A percentile compares a stretch with the other conserved stretches of the same genome.
Evolutionary conservation across 1,140 invertebrate genomes (phyloP).

Genomic region (Spodoptera frugiperda): DNA sequence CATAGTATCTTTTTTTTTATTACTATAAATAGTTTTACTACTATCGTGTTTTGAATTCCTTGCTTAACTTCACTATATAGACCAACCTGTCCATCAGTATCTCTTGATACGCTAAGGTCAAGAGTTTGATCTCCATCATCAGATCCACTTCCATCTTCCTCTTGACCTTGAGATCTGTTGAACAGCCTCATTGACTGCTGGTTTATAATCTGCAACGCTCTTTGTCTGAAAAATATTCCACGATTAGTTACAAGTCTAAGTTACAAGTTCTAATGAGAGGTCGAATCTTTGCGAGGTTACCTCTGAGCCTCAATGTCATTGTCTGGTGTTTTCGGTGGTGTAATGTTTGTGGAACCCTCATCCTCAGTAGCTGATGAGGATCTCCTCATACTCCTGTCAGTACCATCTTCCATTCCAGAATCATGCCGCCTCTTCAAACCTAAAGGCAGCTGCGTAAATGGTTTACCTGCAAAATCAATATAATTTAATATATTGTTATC

Average conservation of each 20-base stretch:
- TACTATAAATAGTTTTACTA: too few relatives aligned
- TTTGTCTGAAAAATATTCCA: slow-evolving; percentile 68
- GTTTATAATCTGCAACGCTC: slow-evolving; percentile 80
- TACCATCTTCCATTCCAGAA: slow-evolving; percentile 71
- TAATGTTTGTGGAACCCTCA: slow-evolving; percentile 81
- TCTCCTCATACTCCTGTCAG: slow-evolving; percentile 71
- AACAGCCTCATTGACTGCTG: slow-evolving; percentile 81
- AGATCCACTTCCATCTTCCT: slow-evolving; percentile 83
- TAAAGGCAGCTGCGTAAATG: slow-evolving; percentile 78
- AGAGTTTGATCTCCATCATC: slow-evolving; percentile 85
- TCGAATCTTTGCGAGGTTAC: slow-evolving; percentile 51
- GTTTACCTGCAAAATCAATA: slow-evolving; percentile 70
- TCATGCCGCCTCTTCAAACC: slow-evolving; percentile 78
- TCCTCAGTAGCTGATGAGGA: slow-evolving; percentile 82
- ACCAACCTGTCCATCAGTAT: slow-evolving; percentile 82
- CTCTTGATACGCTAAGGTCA: slow-evolving; percentile 84
- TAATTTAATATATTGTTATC: background rate
- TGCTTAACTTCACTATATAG: too few relatives aligned
- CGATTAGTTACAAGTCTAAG: background rate
- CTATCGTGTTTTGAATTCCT: too few relatives aligned
- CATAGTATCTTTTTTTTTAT: background rate
- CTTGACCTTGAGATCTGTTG: slow-evolving; percentile 70
- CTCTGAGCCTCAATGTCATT: slow-evolving; percentile 80
- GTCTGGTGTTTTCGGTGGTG: slow-evolving; percentile 81
- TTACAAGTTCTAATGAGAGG: background rate